A percentile compares a stretch with the other conserved stretches of the same genome.
phyloP scores from a whole-genome alignment of 2,888 invertebrate genomes.

The Agriopis marginaria region DNA sequence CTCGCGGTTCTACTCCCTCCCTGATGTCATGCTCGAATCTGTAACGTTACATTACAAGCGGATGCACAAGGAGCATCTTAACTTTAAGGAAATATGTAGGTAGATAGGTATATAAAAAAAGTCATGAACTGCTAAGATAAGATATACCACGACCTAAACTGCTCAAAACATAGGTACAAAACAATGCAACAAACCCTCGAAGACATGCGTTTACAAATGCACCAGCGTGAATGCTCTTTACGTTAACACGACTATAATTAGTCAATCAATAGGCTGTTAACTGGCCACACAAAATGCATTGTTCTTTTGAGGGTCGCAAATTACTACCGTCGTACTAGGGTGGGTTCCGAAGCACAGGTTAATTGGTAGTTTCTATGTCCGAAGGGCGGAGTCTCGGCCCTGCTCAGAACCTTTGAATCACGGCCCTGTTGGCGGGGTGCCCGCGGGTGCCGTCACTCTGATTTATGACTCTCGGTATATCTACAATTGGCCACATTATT shows the following conservation, averaged over 20 bases:
- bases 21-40: too few species aligned
- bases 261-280: slow-evolving; percentile 25
- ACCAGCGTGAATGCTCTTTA: slow-evolving; percentile 17
- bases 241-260: slow-evolving; percentile 16
- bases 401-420: slow-evolving; percentile 30
- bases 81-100: too few species aligned
- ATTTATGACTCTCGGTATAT: slow-evolving; percentile 45
- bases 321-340: slow-evolving; percentile 23
- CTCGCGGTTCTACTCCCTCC: too few species aligned
- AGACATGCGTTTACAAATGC: not conserved
- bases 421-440: not conserved
- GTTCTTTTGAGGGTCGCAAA: slow-evolving; percentile 42
- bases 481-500: not conserved
- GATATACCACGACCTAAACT: not conserved
- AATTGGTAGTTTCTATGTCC: not conserved
- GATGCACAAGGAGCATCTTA: too few species aligned
- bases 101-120: too few species aligned
- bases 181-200: not conserved
- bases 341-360: slow-evolving; percentile 5
- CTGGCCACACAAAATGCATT: slow-evolving; percentile 23
- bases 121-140: too few species aligned
- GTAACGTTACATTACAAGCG: too few species aligned
- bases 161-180: too few species aligned
- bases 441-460: slow-evolving; percentile 26
- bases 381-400: slow-evolving; percentile 41